These are phyloP conservation scores for Nomada goodeniana DNA, from an alignment of 2,888 invertebrate species.

Conservation along the genomic window DNA sequence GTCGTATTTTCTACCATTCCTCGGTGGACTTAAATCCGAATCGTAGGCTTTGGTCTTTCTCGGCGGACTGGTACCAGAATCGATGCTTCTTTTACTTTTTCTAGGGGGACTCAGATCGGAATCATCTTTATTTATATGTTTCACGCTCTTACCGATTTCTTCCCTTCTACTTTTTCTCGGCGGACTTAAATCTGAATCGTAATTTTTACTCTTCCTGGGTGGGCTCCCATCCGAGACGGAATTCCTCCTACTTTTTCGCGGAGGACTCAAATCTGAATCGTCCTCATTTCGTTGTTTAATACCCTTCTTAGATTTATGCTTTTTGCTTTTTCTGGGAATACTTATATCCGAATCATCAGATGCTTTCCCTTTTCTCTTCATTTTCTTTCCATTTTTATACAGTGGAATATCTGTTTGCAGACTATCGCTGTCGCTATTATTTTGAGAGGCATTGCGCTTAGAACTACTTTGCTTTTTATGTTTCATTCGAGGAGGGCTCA, in stretches of 20 bases:
- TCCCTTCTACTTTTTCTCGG: conserved; percentile 44
- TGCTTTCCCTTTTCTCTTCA: conserved; percentile 14
- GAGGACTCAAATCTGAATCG: conserved; percentile 76
- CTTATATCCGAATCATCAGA: conserved; percentile 67
- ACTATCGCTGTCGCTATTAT: conserved; percentile 14
- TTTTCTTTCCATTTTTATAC: conserved; percentile 18
- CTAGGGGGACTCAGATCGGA: conserved; percentile 60
- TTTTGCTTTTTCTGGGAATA: conserved; percentile 51
- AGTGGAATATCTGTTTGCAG: neutral
- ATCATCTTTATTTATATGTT: conserved; percentile 42
- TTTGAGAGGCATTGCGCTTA: neutral
- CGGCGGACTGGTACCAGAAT: conserved; percentile 76
- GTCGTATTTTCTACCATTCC: conserved; percentile 68
- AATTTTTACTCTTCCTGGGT: conserved; percentile 40
- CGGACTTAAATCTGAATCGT: conserved; percentile 66
- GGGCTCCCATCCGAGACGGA: conserved; percentile 69
- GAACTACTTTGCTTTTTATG: conserved; percentile 6
- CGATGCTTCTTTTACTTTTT: conserved; percentile 39
- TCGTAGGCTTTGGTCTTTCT: conserved; percentile 72
- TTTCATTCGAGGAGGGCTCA: conserved; percentile 77
- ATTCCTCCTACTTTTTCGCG: conserved; percentile 13
- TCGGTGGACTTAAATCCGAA: conserved; percentile 76
- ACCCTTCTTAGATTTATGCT: conserved; percentile 49
- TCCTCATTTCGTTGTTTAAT: conserved; percentile 39
- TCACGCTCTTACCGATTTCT: conserved; percentile 74